Evolutionary conservation across 2,797 vertebrate species (phyloP).

Genomic region (Myripristis jacobus): DNA sequence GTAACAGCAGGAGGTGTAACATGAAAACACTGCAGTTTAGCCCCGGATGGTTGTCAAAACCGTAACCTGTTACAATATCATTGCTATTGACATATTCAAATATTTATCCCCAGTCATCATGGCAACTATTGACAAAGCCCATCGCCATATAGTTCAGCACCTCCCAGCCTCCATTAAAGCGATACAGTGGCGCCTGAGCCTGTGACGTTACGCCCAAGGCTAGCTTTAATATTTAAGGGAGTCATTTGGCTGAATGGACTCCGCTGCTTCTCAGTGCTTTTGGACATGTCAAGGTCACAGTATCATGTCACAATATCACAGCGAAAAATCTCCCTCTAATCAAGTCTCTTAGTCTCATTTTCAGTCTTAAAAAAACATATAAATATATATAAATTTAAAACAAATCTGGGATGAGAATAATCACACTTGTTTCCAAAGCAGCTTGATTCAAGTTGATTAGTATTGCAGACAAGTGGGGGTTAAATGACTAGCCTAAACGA

Average conservation of each 20-base stretch:
- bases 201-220: conserved; percentile 35
- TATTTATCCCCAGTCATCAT: conserved; percentile 46
- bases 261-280: conserved; percentile 14
- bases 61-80: conserved; percentile 42
- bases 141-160: neutral
- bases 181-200: conserved; percentile 16
- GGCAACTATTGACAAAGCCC: conserved; percentile 27
- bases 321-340: too few species aligned
- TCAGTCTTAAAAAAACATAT: neutral
- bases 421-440: too few species aligned
- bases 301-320: neutral
- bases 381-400: neutral
- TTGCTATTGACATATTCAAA: conserved; percentile 50
- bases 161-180: conserved; percentile 35
- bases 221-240: conserved; percentile 30
- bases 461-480: too few species aligned
- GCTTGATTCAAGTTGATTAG: too few species aligned
- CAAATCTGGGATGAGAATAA: too few species aligned
- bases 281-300: conserved; percentile 28
- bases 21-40: conserved; percentile 24
- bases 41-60: conserved; percentile 40
- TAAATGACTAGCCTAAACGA: too few species aligned
- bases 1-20: conserved; percentile 36
- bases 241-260: conserved; percentile 9
- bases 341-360: too few species aligned